Evolutionary conservation across 2,888 invertebrate genomes (phyloP), one percentile per base, ranked within the genome.

Genomic region (Lobophora halterata): DNA sequence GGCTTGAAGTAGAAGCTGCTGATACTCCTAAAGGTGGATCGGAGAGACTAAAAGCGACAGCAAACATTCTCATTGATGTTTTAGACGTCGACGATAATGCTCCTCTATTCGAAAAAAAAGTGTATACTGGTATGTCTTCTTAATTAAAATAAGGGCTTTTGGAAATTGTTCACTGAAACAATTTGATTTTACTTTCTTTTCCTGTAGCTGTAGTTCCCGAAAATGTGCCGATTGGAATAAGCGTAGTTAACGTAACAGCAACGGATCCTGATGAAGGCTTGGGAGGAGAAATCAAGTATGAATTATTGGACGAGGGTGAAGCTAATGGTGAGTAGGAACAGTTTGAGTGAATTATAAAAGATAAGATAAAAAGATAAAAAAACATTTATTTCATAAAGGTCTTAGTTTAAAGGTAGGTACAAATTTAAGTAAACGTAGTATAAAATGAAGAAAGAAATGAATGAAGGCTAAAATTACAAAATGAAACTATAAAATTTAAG

Each of bases 21-120:
- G 95, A 96, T 62, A 93, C 92, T 8, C 93, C 93, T 0, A 82
- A 81, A 17, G 93, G 93, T 2, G 91, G 92, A 1, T 90, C 91
- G 0, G 92, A 93, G 31, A 91, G 92, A 40, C 86, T 91, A 16
- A 91, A 91, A 49, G 88, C 91, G 0, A 79, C 90, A 1, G 91
- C 91, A 0, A 88, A 91, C 50, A 88, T 94, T 5, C 80, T 89
- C 0, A 88, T 94, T 4, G 92, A 93, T 57, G 90, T 95, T 1
- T 70, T 93, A 0, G 95, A 95, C 61, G 93, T 94, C 0, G 95
- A 95, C 58, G 95, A 95, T 55, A 94, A 95, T 61, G 88, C 92
- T 0, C 95, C 95, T 0, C 71, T 72, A 1, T 95, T 94, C 61
- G 88, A 89, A 2, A 90, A 91, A 52, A 76, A 79, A 11, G 79